These are phyloP conservation scores for Aeoliscus strigatus DNA, from an alignment of 2,797 vertebrate species.

Conservation along the genomic window DNA sequence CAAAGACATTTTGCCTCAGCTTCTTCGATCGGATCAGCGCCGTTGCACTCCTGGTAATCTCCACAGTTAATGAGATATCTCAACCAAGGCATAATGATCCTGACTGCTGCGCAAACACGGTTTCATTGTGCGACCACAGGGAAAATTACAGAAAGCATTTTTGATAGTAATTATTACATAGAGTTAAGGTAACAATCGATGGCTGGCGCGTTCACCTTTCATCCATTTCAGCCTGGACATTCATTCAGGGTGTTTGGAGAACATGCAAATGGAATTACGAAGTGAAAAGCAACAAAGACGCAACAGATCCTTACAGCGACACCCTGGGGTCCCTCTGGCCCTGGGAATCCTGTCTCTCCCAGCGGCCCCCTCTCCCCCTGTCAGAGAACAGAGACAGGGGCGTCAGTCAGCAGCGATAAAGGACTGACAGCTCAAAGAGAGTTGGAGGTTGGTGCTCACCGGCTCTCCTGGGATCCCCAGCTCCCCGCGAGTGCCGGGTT, in stretches of 20 bases:
- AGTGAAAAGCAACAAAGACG: conserved; percentile 21
- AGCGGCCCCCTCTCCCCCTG: conserved; percentile 93
- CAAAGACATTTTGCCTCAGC: conserved; percentile 65
- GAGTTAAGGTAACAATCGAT: no score
- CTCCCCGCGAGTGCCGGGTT: conserved; percentile 82
- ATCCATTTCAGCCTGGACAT: conserved; percentile 10
- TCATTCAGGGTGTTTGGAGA: conserved; percentile 15
- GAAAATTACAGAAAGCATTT: conserved; percentile 65
- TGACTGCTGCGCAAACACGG: conserved; percentile 66
- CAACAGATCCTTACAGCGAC: conserved; percentile 78
- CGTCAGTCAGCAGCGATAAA: conserved; percentile 61
- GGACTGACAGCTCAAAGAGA: conserved; percentile 72
- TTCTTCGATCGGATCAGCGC: conserved; percentile 69
- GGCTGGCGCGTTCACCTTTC: no score
- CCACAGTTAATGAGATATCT: conserved; percentile 72
- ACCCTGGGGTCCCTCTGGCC: conserved; percentile 91
- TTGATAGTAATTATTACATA: conserved; percentile 71
- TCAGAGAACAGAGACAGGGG: conserved; percentile 53
- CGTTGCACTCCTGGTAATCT: conserved; percentile 69
- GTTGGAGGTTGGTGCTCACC: conserved; percentile 79
- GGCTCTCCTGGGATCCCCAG: conserved; percentile 88
- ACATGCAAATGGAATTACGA: conserved; percentile 25
- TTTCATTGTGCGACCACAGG: conserved; percentile 62
- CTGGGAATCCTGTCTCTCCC: conserved; percentile 94
- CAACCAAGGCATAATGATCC: conserved; percentile 65